Base-by-base conservation (phyloP, 2,888 invertebrate genomes). In the Ectemnius continuus region DNA sequence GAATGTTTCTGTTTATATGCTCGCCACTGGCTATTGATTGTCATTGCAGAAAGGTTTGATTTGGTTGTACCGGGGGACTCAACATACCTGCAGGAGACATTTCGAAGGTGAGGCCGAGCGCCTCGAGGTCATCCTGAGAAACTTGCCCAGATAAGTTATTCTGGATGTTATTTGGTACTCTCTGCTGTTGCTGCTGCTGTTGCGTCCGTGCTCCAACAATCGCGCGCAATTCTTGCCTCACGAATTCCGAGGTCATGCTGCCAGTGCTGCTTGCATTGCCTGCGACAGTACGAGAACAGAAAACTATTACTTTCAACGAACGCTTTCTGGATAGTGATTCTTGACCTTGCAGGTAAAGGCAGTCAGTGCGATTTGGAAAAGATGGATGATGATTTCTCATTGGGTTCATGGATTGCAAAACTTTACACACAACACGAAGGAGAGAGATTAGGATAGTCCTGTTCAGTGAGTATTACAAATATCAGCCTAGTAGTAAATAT, bases 141-240 rank as follows among this genome's bases (percentile, higher is more conserved):
- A 92, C 91, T 87, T 91, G 92, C 79, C 88, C 89, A 68, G 89
- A 78, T 65, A 90, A 85, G 73, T 88, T 91, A 70, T 88, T 91
- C 75, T 88, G 90, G 56, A 90, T 86, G 76, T 88, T 91, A 78
- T 90, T 91, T n/a, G 90, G 90, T 86, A 91, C 88, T 88, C 90
- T 91, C 84, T 89, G 90, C 70, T 91, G 91, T 67, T 87, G 89
- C 67, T 85, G 84, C 64, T 80, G 83, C 63, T 78, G 72, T 85
- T 93, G 93, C 48, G 96, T 95, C 87, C 97, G 94, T 67, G 96
- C 97, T 82, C 96, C 97, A 73, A 98, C 97, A 78, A 96, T 95
- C 62, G 97, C 97, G 84, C 97, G 94, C 87, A 98, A 92, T 92
- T 97, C 97, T 92, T 98, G 97, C 88, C 97, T 94, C 84, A 98